Percentiles rank a stretch among this genome's conserved stretches.
These are phyloP conservation scores for Synergus japonicus DNA, from an alignment of 2,888 invertebrate genomes.

Conservation along the genomic window DNA sequence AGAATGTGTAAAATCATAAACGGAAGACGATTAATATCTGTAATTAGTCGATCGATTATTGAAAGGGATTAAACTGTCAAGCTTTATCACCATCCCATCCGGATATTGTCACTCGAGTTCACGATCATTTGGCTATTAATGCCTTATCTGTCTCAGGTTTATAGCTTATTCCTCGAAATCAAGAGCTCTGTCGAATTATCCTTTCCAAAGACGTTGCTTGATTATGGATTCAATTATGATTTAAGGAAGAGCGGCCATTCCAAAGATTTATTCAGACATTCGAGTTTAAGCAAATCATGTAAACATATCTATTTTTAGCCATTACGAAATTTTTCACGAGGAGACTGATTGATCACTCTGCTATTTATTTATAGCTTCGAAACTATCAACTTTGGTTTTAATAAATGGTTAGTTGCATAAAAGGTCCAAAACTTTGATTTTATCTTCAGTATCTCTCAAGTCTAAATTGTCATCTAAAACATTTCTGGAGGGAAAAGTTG, in stretches of 20 bases:
- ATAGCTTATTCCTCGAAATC: conserved; percentile 42
- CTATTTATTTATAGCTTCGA: not conserved
- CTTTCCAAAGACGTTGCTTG: not conserved
- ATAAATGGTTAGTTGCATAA: not conserved
- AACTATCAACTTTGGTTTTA: not conserved
- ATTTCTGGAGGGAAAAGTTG: not conserved
- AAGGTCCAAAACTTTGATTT: too few relatives aligned
- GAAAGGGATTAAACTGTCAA: conserved; percentile 61
- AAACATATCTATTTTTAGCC: not conserved
- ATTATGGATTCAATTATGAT: not conserved
- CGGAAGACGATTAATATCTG: conserved; percentile 61
- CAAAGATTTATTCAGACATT: not conserved
- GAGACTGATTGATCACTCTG: not conserved
- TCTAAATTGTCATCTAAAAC: not conserved
- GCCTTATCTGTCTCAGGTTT: not conserved
- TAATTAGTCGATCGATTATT: conserved; percentile 64
- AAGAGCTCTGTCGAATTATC: conserved; percentile 51
- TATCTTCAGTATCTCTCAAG: not conserved
- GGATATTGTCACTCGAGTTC: conserved; percentile 58
- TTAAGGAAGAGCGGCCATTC: not conserved
- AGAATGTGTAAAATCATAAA: conserved; percentile 42
- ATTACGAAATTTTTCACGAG: not conserved
- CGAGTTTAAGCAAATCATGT: not conserved
- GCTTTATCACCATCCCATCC: conserved; percentile 61
- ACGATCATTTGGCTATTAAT: conserved; percentile 28